phyloP scores from a whole-genome alignment of 2,113 vertebrate species.

The Myotis davidii region DNA sequence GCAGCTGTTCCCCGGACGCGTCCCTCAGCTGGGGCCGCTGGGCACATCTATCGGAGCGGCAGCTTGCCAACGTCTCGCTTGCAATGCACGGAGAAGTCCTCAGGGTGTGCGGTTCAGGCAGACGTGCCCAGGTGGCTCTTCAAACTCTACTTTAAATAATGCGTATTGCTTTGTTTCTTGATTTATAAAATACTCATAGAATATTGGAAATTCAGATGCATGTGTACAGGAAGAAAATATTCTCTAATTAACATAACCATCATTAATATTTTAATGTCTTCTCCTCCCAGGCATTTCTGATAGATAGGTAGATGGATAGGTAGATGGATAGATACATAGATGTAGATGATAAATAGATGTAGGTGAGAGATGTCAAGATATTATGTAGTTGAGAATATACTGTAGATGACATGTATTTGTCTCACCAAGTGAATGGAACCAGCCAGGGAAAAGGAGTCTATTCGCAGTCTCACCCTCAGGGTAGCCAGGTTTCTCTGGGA shows the following conservation, averaged over 20 bases:
- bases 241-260: conserved; percentile 8
- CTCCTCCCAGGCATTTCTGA: not conserved
- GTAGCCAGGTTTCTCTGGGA: not conserved
- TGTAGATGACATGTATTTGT: not conserved
- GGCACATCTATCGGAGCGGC: conserved; percentile 62
- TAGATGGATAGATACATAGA: not conserved
- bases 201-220: not conserved
- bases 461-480: not conserved
- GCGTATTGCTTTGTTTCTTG: not conserved
- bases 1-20: conserved; percentile 60
- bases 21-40: conserved; percentile 21
- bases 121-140: not conserved
- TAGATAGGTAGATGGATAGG: not conserved
- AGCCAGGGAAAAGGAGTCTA: not conserved
- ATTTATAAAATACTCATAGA: not conserved
- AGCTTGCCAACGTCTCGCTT: conserved; percentile 40
- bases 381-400: not conserved
- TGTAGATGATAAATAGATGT: not conserved
- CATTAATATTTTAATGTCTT: not conserved
- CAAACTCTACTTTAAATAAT: not conserved
- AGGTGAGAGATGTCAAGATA: not conserved
- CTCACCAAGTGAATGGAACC: not conserved
- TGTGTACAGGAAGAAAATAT: not conserved
- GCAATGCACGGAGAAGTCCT: not conserved
- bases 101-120: not conserved